Evolutionary conservation across 2,888 invertebrate species (phyloP).

Genomic region (Leptopilina drosophilae): DNA sequence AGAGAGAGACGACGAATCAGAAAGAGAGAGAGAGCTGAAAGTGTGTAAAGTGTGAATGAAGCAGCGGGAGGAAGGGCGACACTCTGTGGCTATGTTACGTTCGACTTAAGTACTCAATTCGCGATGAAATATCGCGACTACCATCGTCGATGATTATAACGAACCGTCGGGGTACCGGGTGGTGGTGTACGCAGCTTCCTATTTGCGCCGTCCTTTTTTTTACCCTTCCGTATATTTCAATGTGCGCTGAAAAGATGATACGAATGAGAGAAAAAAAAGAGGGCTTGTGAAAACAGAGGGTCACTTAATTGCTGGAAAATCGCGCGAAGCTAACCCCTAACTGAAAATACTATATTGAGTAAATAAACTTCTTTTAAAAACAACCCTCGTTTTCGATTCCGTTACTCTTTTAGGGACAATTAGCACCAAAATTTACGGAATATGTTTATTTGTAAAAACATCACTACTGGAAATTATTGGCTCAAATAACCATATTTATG

Average conservation of each 20-base stretch:
- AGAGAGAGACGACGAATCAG: constrained; percentile 31
- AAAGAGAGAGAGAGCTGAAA: constrained; percentile 36
- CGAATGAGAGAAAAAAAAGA: constrained; percentile 43
- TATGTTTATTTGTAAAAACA: too few species aligned
- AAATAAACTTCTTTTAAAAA: constrained; percentile 27
- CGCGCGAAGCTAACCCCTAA: constrained; percentile 34
- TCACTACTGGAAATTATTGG: too few species aligned
- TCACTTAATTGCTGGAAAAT: constrained; percentile 57
- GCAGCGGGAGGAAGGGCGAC: constrained; percentile 56
- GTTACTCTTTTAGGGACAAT: background rate
- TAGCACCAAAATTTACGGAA: background rate
- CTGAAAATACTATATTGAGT: constrained; percentile 32
- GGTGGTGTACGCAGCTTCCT: constrained; percentile 68
- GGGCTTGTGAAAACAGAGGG: constrained; percentile 45
- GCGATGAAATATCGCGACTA: constrained; percentile 69
- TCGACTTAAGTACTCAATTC: constrained; percentile 71
- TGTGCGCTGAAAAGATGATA: constrained; percentile 43
- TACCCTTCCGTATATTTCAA: constrained; percentile 52
- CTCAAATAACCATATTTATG: too few species aligned
- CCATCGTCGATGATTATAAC: constrained; percentile 66
- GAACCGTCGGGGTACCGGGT: constrained; percentile 65
- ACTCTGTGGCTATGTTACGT: constrained; percentile 66
- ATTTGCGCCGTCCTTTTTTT: constrained; percentile 53
- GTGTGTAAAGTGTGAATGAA: constrained; percentile 45
- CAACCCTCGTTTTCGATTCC: background rate